These are phyloP conservation scores for Drosophila paracracens DNA, from an alignment of 2,888 invertebrate genomes.

Conservation along the genomic window DNA sequence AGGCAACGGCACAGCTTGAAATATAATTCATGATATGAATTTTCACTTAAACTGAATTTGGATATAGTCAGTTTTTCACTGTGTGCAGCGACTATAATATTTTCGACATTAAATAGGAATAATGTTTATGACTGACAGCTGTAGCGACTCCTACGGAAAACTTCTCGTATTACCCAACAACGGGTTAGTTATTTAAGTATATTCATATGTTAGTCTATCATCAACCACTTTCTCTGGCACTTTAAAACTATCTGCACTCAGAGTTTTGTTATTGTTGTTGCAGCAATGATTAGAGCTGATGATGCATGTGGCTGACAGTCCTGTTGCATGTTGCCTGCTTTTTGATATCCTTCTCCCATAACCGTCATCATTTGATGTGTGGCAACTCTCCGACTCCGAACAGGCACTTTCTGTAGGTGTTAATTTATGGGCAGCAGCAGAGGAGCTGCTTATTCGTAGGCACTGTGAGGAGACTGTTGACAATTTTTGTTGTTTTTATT, in stretches of 20 bases:
- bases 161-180: constrained; percentile 50
- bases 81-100: not conserved
- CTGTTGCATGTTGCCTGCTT: constrained; percentile 35
- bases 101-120: not conserved
- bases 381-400: constrained; percentile 20
- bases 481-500: constrained; percentile 42
- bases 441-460: constrained; percentile 17
- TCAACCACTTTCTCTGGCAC: constrained; percentile 29
- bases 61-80: not conserved
- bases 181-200: constrained; percentile 30
- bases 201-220: not conserved
- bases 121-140: constrained; percentile 26
- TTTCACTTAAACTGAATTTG: no score
- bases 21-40: not conserved
- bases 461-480: constrained; percentile 20
- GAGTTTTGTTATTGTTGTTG: constrained; percentile 11
- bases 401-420: constrained; percentile 63
- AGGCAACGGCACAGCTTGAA: no score
- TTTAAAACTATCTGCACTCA: constrained; percentile 52
- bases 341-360: constrained; percentile 75
- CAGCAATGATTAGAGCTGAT: constrained; percentile 26
- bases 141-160: not conserved
- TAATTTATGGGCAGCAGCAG: constrained; percentile 70
- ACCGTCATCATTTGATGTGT: constrained; percentile 67
- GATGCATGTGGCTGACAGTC: constrained; percentile 27